Evolutionary conservation across 1,140 invertebrate species (phyloP).

Genomic region (Anoplophora glabripennis): DNA sequence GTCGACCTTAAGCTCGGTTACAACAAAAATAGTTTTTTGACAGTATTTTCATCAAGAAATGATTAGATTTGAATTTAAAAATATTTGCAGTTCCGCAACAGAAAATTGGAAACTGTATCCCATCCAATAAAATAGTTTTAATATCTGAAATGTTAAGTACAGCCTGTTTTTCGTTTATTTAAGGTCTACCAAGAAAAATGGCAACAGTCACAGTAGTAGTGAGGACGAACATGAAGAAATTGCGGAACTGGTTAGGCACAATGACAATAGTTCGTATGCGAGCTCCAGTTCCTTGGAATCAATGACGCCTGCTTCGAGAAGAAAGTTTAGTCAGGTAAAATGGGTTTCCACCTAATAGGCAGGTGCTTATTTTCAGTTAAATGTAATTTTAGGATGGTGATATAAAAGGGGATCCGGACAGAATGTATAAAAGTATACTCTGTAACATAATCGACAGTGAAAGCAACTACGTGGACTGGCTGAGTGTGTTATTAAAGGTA

Average conservation of each 20-base stretch:
- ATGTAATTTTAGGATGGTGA: conserved; percentile 42
- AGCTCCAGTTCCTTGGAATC: conserved; percentile 51
- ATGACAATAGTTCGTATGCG: conserved; percentile 45
- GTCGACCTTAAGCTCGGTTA: too few relatives aligned
- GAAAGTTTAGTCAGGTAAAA: conserved; percentile 45
- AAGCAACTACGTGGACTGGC: conserved; percentile 82
- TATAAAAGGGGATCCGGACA: conserved; percentile 67
- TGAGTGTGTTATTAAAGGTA: conserved; percentile 85
- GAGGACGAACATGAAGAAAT: conserved; percentile 52
- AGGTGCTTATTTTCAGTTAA: background rate
- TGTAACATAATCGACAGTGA: conserved; percentile 89
- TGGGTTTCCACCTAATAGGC: background rate
- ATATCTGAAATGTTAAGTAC: too few relatives aligned
- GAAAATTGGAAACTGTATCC: too few relatives aligned
- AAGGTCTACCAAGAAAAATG: conserved; percentile 35
- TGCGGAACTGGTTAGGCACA: conserved; percentile 37
- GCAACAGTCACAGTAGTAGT: conserved; percentile 43
- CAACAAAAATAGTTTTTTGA: too few relatives aligned
- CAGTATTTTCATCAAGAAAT: too few relatives aligned
- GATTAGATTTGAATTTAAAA: too few relatives aligned
- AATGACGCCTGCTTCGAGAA: conserved; percentile 38
- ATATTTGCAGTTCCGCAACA: too few relatives aligned
- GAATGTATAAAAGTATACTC: conserved; percentile 82
- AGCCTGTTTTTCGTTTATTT: too few relatives aligned
- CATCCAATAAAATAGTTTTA: too few relatives aligned